These are phyloP conservation scores for Perca fluviatilis DNA, from an alignment of 2,113 vertebrate genomes.

Conservation along the genomic window DNA sequence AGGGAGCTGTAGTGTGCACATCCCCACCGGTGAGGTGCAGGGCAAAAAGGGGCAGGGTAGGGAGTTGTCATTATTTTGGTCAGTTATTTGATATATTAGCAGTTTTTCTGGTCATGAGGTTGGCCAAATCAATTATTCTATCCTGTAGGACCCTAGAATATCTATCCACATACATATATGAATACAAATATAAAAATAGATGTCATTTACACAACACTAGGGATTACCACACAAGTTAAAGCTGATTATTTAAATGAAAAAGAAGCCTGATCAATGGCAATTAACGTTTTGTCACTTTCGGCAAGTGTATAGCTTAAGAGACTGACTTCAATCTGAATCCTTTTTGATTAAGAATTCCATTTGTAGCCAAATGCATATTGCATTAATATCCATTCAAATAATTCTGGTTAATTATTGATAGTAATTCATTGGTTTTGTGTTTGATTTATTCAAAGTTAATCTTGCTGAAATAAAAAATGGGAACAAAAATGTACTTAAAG, in stretches of 20 bases:
- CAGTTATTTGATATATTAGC: conserved; percentile 54
- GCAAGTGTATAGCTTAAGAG: neutral
- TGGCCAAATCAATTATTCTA: conserved; percentile 53
- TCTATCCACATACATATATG: conserved; percentile 11
- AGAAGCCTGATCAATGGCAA: conserved; percentile 33
- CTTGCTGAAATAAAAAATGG: neutral
- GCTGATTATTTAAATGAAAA: conserved; percentile 25
- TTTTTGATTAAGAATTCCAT: neutral
- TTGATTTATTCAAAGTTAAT: neutral
- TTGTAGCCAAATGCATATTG: neutral
- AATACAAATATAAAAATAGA: conserved; percentile 22
- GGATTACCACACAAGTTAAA: conserved; percentile 13
- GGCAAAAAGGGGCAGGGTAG: neutral
- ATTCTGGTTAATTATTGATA: neutral
- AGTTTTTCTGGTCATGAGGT: conserved; percentile 49
- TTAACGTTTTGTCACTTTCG: conserved; percentile 3
- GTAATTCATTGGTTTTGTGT: neutral
- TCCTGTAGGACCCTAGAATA: conserved; percentile 11
- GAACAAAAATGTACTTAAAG: neutral
- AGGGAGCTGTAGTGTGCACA: conserved; percentile 23
- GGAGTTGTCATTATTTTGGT: conserved; percentile 61
- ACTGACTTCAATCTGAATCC: neutral
- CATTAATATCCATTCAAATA: conserved; percentile 11
- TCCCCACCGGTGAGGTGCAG: no score
- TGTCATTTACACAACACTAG: conserved; percentile 5